Base-by-base conservation (phyloP, 2,888 invertebrate species). In the Exephanes ischioxanthus region DNA sequence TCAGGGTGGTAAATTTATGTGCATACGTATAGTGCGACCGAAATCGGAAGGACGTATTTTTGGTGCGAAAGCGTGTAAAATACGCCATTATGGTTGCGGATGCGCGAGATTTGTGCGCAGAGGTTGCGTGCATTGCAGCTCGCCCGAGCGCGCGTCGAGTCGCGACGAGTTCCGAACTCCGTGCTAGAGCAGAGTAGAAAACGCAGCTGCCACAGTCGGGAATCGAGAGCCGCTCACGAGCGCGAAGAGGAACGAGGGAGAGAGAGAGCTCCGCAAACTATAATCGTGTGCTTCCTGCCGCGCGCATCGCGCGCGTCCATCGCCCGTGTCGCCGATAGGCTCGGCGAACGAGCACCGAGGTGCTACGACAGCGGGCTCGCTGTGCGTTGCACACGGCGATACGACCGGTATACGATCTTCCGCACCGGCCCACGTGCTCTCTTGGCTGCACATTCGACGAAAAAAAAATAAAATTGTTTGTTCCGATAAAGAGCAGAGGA, bases 231-330 rank as follows among this genome's bases (percentile, higher is more conserved):
- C 66, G 76, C 63, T 26, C 48, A 66, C 63, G 11, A 53, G 51
- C 76, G 76, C 41, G 53, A 67, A 19, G 51, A 76, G 37, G 66
- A 76, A 51, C 37, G 75, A n/a, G 33, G 66, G 70, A 82, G 66
- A 63, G 79, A 79, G 80, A 83, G 78, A 81, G 73, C 83, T 55
- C 51, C 72, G 84, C 82, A 84, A 85, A 87, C 86, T 85, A 87
- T 92, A 92, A 92, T 93, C 92, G 92, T 89, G 91, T 89, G 92
- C 90, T 92, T 93, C 92, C 92, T 92, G 92, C 90, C 91, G 91
- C 91, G 90, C 71, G 71, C 84, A 80, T 80, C 80, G 75, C 77
- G 67, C 80, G 91, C 89, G 89, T 90, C 88, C 91, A 90, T 90
- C 88, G 87, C 87, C 84, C 91, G 89, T 83, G 79, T 88, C 89